Conservation (phyloP, 2,113 vertebrate genomes). For the Equus przewalskii region DNA sequence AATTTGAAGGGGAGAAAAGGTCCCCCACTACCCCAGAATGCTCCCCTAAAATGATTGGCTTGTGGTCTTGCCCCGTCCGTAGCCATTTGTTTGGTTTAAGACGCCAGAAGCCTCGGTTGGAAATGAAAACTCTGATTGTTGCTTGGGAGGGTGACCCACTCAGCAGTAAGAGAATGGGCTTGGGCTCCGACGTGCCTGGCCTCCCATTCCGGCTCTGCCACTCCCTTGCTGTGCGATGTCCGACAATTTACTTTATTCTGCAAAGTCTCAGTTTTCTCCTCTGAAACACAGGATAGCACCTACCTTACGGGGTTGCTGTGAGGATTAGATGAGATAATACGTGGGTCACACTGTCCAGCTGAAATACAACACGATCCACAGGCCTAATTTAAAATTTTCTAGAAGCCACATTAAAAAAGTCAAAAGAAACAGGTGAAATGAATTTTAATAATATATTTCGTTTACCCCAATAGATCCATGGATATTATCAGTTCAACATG, state of each 20-base stretch:
- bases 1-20: neutral
- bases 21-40: neutral
- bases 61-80: neutral
- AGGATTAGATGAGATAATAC: neutral
- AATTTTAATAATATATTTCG: neutral
- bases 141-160: neutral
- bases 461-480: neutral
- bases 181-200: accelerated
- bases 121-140: neutral
- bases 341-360: neutral
- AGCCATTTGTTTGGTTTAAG: neutral
- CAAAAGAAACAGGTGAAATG: neutral
- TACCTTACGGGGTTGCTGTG: neutral
- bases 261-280: neutral
- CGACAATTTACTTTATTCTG: no score
- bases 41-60: neutral
- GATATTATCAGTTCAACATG: neutral
- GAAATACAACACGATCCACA: neutral
- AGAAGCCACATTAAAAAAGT: neutral
- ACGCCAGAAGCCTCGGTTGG: neutral
- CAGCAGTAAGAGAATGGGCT: neutral
- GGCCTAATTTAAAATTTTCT: neutral
- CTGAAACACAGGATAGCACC: neutral
- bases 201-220: neutral
- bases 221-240: accelerated